A percentile compares a stretch with the other conserved stretches of the same genome.
These are phyloP conservation scores for Chrysocyon brachyurus DNA, from an alignment of 2,797 vertebrate species.

Conservation along the genomic window DNA sequence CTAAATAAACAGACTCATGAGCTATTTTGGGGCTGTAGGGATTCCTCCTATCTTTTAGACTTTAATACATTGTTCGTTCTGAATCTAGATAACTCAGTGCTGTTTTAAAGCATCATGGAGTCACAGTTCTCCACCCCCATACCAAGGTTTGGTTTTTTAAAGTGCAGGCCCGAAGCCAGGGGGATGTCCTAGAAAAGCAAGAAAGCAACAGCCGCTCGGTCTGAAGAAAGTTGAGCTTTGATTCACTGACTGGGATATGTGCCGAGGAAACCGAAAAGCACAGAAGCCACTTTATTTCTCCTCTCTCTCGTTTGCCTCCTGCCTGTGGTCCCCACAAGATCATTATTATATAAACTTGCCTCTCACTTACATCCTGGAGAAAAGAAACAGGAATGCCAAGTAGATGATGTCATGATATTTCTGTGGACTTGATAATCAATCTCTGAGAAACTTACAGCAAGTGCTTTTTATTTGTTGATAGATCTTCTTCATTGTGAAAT, in stretches of 20 bases:
- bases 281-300: slow-evolving; percentile 79
- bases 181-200: slow-evolving; percentile 46
- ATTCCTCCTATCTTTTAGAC: background rate
- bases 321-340: slow-evolving; percentile 60
- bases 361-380: background rate
- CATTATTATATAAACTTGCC: background rate
- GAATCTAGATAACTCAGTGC: background rate
- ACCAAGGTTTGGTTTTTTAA: slow-evolving; percentile 1
- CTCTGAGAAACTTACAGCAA: slow-evolving; percentile 13
- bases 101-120: background rate
- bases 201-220: slow-evolving; percentile 70
- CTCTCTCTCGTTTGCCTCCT: slow-evolving; percentile 29
- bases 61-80: background rate
- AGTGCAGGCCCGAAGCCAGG: background rate
- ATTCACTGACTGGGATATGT: slow-evolving; percentile 74
- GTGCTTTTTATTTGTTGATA: slow-evolving; percentile 5
- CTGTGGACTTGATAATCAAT: slow-evolving; percentile 22
- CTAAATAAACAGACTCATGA: background rate
- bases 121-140: background rate
- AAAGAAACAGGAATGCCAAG: slow-evolving; percentile 50
- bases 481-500: slow-evolving; percentile 59
- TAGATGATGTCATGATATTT: slow-evolving; percentile 5
- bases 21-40: background rate
- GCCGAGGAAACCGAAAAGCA: slow-evolving; percentile 78
- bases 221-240: slow-evolving; percentile 83